Evolutionary conservation across 1,140 invertebrate genomes (phyloP).

Genomic region (Habropoda laboriosa): DNA sequence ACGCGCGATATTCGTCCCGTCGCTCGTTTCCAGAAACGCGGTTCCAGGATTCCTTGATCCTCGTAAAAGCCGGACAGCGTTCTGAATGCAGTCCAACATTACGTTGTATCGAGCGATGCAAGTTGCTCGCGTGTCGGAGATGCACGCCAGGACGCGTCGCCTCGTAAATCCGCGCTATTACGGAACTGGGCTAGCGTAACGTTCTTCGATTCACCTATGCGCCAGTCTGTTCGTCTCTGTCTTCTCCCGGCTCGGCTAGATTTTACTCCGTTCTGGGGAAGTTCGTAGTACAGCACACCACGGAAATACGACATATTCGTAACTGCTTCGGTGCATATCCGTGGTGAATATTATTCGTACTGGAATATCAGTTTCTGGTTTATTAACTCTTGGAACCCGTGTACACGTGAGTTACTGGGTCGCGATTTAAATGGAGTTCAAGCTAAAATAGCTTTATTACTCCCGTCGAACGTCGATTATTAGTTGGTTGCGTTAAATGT

Average conservation of each 20-base stretch:
- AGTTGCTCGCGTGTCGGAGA: constrained; percentile 33
- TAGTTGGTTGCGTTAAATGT: not conserved
- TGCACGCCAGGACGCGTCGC: constrained; percentile 7
- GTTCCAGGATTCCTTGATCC: constrained; percentile 13
- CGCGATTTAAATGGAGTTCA: not conserved
- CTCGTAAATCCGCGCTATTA: constrained; percentile 54
- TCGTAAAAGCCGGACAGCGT: constrained; percentile 29
- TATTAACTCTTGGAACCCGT: not conserved
- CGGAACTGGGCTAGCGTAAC: constrained; percentile 8
- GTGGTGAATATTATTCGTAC: not conserved
- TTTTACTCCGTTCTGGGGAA: constrained; percentile 16
- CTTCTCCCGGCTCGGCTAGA: not conserved
- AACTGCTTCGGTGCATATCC: not conserved
- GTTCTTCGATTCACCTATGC: constrained; percentile 16
- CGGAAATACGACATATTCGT: not conserved
- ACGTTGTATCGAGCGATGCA: not conserved
- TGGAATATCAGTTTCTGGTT: constrained; percentile 5
- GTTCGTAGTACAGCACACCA: not conserved
- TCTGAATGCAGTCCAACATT: not conserved
- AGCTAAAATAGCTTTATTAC: not conserved
- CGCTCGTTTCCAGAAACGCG: constrained; percentile 13
- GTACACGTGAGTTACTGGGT: too few relatives aligned
- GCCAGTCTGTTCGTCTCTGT: not conserved
- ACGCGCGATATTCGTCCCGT: not conserved
- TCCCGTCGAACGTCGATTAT: not conserved